Conservation (phyloP, 2,797 vertebrate genomes). For the Sebastiscus albofasciatus region DNA sequence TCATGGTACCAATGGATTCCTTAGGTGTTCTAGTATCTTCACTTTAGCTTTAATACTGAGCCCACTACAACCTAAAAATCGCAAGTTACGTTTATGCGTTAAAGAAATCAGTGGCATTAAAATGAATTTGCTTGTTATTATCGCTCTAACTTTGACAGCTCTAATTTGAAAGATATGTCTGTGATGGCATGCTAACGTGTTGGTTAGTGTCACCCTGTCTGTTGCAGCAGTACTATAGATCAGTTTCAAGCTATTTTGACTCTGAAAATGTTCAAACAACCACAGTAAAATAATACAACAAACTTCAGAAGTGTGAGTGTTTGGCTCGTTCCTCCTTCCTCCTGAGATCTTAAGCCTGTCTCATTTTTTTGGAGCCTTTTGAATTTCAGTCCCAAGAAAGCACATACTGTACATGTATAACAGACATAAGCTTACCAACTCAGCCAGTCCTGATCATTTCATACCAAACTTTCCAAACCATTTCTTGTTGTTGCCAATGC, state of each 20-base stretch:
- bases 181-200: not conserved
- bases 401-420: not conserved
- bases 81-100: too few relatives aligned
- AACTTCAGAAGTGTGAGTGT: not conserved
- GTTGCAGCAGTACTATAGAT: not conserved
- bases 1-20: too few relatives aligned
- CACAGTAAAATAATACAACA: not conserved
- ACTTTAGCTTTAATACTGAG: too few relatives aligned
- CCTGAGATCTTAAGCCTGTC: not conserved
- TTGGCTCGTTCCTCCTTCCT: not conserved
- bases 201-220: not conserved
- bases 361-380: not conserved
- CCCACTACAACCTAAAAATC: too few relatives aligned
- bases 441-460: not conserved
- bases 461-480: not conserved
- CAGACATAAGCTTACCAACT: not conserved
- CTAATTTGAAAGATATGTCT: not conserved
- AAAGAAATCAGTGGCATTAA: too few relatives aligned
- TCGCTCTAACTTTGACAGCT: too few relatives aligned
- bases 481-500: not conserved
- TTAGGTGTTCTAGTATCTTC: too few relatives aligned
- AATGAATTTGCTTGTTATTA: accelerated
- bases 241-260: not conserved
- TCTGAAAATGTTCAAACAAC: not conserved
- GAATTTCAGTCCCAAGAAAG: not conserved